Conservation (phyloP, 2,888 invertebrate genomes). For the Tetranychus piercei region DNA sequence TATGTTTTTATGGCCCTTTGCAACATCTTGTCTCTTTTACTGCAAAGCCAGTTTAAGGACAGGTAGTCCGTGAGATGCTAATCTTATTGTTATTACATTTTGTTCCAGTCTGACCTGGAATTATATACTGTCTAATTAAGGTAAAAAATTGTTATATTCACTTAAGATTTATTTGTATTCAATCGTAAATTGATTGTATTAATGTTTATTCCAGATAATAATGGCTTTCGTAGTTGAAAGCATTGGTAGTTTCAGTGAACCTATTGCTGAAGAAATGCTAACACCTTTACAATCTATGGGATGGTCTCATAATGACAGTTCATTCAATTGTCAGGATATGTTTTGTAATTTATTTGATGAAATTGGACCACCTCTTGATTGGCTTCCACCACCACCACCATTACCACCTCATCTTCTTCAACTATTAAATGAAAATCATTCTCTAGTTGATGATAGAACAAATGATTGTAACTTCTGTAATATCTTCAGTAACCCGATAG, state of each 20-base stretch:
- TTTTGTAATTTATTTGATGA: slow-evolving; percentile 2
- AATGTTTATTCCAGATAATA: background rate
- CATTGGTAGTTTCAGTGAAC: background rate
- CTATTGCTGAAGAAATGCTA: background rate
- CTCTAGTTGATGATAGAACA: slow-evolving; percentile 5
- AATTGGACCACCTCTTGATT: slow-evolving; percentile 50
- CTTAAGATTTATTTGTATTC: no score
- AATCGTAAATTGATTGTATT: no score
- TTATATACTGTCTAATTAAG: no score
- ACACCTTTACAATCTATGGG: background rate
- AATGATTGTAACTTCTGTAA: slow-evolving; percentile 19
- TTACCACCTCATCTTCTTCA: background rate
- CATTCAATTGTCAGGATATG: slow-evolving; percentile 7
- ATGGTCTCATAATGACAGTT: slow-evolving; percentile 4
- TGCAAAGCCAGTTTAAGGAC: no score
- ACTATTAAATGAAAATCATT: slow-evolving; percentile 25
- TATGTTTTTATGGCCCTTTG: background rate
- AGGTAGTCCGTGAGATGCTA: no score
- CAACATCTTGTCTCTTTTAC: slow-evolving; percentile 1
- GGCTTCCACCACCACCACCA: slow-evolving; percentile 27
- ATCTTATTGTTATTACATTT: no score
- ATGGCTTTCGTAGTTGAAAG: background rate
- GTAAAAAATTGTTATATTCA: no score
- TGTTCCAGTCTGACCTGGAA: no score
- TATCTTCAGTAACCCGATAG: slow-evolving; percentile 15